Conservation (phyloP, 2,113 vertebrate species). For the Merops nubicus region DNA sequence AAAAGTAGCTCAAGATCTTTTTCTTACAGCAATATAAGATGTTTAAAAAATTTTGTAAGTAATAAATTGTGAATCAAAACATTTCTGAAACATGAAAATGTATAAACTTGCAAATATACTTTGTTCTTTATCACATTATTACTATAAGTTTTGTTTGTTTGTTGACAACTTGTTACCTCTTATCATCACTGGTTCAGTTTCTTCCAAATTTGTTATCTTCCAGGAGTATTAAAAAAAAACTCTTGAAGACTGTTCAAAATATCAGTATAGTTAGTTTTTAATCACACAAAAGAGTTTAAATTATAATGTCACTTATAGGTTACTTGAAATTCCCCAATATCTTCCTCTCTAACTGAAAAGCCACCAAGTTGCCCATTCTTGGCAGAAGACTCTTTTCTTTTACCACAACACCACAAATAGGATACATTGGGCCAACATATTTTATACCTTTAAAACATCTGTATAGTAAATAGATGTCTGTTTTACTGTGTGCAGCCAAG, state of each 20-base stretch:
- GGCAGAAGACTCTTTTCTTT: background rate
- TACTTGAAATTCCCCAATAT: background rate
- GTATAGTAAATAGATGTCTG: background rate
- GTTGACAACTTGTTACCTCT: background rate
- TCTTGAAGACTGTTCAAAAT: background rate
- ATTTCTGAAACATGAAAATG: background rate
- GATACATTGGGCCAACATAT: no score
- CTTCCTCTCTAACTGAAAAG: background rate
- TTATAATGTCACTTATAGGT: background rate
- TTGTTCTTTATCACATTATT: background rate
- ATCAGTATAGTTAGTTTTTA: background rate
- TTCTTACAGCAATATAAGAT: background rate
- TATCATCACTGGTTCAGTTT: background rate
- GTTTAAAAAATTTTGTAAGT: background rate
- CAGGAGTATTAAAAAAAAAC: background rate
- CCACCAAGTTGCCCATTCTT: background rate
- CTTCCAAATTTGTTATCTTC: background rate
- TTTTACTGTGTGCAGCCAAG: background rate
- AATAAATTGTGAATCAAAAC: background rate
- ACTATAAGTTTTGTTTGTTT: accelerated
- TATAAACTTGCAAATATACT: background rate
- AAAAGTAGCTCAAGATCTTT: background rate
- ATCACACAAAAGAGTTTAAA: background rate
- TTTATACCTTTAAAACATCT: background rate
- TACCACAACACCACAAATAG: no score